phyloP scores from a whole-genome alignment of 2,113 vertebrate species.

The Neomonachus schauinslandi region DNA sequence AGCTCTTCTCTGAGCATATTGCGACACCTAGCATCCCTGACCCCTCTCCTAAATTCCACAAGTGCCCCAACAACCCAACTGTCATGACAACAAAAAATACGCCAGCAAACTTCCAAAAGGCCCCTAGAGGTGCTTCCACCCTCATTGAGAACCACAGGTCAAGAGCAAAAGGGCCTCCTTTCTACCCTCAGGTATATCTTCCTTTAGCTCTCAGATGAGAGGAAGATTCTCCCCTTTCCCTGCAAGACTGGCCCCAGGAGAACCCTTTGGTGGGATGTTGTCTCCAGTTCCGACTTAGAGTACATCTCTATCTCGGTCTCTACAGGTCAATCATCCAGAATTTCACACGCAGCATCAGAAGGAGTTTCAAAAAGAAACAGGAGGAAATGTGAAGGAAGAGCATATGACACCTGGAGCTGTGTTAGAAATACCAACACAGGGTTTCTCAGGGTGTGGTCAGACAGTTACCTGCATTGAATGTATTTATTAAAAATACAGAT shows the following conservation, averaged over 20 bases:
- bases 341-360: not conserved
- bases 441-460: not conserved
- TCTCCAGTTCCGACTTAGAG: not conserved
- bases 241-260: not conserved
- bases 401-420: not conserved
- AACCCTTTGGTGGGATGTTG: not conserved
- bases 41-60: not conserved
- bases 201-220: not conserved
- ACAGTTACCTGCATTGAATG: not conserved
- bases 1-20: not conserved
- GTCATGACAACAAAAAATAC: not conserved
- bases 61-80: too few relatives aligned
- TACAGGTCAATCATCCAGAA: not conserved
- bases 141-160: not conserved
- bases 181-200: not conserved
- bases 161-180: not conserved
- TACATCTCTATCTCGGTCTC: not conserved
- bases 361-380: not conserved
- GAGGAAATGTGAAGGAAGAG: not conserved
- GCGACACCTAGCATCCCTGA: not conserved
- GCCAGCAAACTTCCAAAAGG: not conserved
- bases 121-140: not conserved
- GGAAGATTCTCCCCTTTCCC: not conserved
- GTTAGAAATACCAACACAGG: not conserved
- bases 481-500: not conserved